phyloP scores from a whole-genome alignment of 1,140 invertebrate species.

The Neoseiulus cucumeris region DNA sequence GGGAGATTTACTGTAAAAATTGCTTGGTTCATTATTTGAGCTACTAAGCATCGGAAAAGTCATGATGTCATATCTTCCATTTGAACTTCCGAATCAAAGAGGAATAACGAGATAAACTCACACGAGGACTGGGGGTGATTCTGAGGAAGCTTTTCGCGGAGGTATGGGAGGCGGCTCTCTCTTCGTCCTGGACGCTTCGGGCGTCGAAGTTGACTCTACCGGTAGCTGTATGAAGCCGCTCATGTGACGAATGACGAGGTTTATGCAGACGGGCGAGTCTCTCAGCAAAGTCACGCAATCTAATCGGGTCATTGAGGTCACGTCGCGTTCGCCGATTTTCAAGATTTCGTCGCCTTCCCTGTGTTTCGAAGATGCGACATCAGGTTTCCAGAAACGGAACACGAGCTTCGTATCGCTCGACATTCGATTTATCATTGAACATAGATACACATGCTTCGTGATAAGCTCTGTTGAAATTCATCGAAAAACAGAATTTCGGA shows the following conservation, averaged over 20 bases:
- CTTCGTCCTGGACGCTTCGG: conserved; percentile 15
- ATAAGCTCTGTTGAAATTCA: no score
- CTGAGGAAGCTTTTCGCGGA: conserved; percentile 15
- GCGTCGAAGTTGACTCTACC: conserved; percentile 15
- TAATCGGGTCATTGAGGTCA: conserved; percentile 55
- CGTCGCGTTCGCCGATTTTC: conserved; percentile 51
- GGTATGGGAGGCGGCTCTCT: conserved; percentile 20
- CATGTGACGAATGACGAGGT: conserved; percentile 44
- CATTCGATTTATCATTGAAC: no score
- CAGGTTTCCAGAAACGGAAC: no score
- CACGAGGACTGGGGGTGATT: background rate
- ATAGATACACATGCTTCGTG: no score
- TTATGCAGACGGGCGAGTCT: conserved; percentile 56
- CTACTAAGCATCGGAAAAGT: no score
- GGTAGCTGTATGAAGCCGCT: conserved; percentile 24
- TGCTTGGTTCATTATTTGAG: no score
- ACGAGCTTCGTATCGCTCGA: no score
- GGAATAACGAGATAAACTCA: no score
- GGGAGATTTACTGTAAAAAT: conserved; percentile 1
- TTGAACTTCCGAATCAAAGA: no score
- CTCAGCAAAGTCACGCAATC: conserved; percentile 64
- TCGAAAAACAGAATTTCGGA: no score
- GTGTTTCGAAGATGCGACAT: conserved; percentile 20
- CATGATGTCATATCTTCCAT: no score
- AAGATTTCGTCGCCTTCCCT: conserved; percentile 65